These are phyloP conservation scores for Sebastes ruberrimus DNA, from an alignment of 2,797 vertebrate species.

Conservation along the genomic window DNA sequence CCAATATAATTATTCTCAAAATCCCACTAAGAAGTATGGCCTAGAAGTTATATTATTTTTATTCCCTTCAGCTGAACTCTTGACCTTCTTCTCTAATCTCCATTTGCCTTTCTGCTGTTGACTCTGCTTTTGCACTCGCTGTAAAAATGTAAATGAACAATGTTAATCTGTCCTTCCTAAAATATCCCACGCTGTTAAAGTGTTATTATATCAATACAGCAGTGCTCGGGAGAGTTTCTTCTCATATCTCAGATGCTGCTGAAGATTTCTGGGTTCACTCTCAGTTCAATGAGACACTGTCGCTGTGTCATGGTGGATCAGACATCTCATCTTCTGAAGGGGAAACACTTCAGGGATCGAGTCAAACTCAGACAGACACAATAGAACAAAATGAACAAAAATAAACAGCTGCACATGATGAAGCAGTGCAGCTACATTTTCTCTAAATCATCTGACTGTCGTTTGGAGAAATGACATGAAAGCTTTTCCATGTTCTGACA, in stretches of 20 bases:
- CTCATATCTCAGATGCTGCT: background rate
- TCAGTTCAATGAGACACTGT: background rate
- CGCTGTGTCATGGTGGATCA: background rate
- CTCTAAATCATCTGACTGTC: background rate
- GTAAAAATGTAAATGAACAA: background rate
- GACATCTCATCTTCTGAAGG: constrained; percentile 2
- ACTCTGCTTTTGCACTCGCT: background rate
- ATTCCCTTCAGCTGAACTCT: background rate
- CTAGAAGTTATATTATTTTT: background rate
- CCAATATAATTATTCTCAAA: background rate
- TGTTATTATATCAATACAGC: background rate
- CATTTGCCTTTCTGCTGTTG: background rate
- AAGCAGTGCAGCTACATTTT: background rate
- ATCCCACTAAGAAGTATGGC: background rate
- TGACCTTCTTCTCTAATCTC: background rate
- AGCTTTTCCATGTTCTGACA: background rate
- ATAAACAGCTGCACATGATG: background rate
- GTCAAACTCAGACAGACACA: background rate
- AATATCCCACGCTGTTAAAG: background rate
- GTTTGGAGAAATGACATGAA: background rate
- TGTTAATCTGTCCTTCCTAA: background rate
- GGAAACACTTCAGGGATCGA: constrained; percentile 11
- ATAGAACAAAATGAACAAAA: constrained; percentile 1
- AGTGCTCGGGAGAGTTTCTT: background rate
- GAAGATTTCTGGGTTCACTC: constrained; percentile 13